Percentiles rank a stretch among this genome's conserved stretches.
Evolutionary conservation across 2,888 invertebrate genomes (phyloP).

Genomic region (Piscicola geometra): DNA sequence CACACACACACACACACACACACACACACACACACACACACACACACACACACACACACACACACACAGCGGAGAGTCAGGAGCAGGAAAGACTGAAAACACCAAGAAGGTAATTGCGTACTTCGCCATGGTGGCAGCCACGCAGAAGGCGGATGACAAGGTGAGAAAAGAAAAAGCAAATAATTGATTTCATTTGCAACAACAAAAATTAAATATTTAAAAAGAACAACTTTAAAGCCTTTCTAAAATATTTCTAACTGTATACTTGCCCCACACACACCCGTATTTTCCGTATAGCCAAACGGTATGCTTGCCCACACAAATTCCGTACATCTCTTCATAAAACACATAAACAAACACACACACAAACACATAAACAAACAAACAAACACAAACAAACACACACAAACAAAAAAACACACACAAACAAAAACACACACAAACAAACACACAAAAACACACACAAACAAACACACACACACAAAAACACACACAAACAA

Average conservation of each 20-base stretch:
- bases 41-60: too few species aligned
- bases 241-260: too few species aligned
- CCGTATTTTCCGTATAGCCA: too few species aligned
- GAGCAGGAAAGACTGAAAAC: conserved; percentile 99
- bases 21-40: too few species aligned
- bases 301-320: too few species aligned
- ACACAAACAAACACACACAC: neutral
- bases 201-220: neutral
- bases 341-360: neutral
- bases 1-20: too few species aligned
- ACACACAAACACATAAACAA: neutral
- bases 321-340: neutral
- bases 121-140: conserved; percentile 63
- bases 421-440: neutral
- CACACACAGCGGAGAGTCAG: conserved; percentile 75
- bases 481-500: too few species aligned
- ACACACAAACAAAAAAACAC: neutral
- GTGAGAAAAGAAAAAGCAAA: too few species aligned
- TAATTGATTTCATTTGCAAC: neutral
- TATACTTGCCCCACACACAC: too few species aligned
- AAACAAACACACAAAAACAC: too few species aligned
- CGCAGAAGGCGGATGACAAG: neutral
- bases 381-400: too few species aligned
- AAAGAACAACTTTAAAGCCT: too few species aligned
- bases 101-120: conserved; percentile 99